Percentiles rank a stretch among this genome's conserved stretches.
Conservation (phyloP, 2,113 vertebrate species). For the Spea bombifrons region DNA sequence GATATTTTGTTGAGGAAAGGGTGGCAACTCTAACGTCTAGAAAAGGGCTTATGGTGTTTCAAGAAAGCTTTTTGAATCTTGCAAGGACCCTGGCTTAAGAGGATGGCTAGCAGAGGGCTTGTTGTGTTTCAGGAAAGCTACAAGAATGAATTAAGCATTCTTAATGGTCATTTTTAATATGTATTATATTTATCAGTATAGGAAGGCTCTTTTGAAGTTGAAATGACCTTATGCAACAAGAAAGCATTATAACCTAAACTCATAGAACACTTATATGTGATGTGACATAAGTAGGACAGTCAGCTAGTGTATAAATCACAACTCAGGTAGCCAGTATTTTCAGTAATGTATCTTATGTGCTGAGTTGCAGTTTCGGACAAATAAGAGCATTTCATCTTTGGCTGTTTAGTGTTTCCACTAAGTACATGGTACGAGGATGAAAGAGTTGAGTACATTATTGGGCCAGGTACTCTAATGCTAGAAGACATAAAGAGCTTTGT, state of each 20-base stretch:
- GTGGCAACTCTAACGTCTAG: too few relatives aligned
- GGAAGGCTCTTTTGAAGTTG: not conserved
- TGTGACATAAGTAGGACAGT: slow-evolving; percentile 46
- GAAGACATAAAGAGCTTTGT: too few relatives aligned
- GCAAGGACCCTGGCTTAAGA: too few relatives aligned
- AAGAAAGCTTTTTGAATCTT: too few relatives aligned
- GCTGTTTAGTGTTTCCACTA: not conserved
- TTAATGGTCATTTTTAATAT: not conserved
- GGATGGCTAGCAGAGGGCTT: too few relatives aligned
- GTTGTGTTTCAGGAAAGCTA: too few relatives aligned
- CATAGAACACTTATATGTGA: slow-evolving; percentile 22
- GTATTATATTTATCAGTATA: not conserved
- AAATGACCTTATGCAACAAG: slow-evolving; percentile 30
- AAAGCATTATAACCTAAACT: not conserved
- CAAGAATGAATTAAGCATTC: too few relatives aligned
- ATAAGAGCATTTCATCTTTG: not conserved
- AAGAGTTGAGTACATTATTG: too few relatives aligned
- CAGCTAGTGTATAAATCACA: slow-evolving; percentile 19
- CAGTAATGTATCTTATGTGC: not conserved
- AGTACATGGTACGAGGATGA: too few relatives aligned
- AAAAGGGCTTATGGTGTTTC: too few relatives aligned
- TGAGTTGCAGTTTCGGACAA: not conserved
- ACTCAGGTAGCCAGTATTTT: slow-evolving; percentile 22
- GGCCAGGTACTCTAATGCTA: too few relatives aligned
- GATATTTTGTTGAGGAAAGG: too few relatives aligned